Base-by-base conservation (phyloP, 2,797 vertebrate species). In the Simalia tracyae region DNA sequence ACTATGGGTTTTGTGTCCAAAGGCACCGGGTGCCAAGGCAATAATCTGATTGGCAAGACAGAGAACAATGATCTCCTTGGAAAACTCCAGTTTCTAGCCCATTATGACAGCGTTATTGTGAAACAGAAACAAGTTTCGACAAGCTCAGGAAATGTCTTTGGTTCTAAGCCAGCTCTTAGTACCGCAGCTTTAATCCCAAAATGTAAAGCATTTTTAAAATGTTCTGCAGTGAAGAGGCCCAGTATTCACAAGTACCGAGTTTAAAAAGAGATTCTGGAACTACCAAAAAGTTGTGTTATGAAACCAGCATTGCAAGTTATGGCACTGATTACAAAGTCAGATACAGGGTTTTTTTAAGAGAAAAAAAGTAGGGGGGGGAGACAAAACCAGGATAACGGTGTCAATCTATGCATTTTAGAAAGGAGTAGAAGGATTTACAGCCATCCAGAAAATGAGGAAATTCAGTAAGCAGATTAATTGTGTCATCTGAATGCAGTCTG, bases 21-120 rank as follows among this genome's bases (percentile, higher is more conserved):
- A 90, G 22, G 46, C 11, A 24, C 28, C 5, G 84, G n/a, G 31
- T 36, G 89, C 89, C 84, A 87, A 84, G 31, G 24, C 68, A 11
- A 54, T 90, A 92, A 90, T 88, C 68, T 87, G 89, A 90, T 92
- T 87, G 92, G 92, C 68, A 92, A 64, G 19, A 4, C 6, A 7
- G 8, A 46, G 85, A 46, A 92, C 89, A 88, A 90, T 59, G 26
- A 15, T 72, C 56, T 66, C 60, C 50, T 92, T 92, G 85, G 92
- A 90, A 92, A 84, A 64, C n/a, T 66, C 72, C 31, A 17, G 72
- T 84, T 50, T 84, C 89, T 24, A 81, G n/a, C 85, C 88, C 89
- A 84, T 90, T 92, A 46, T 50, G 85, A 88, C 24, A 64, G 85
- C 50, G 24, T 66, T 42, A 46, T 26, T 63, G 84, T 81, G 46